Percentiles rank a stretch among this genome's conserved stretches.
These are phyloP conservation scores for Aporophyla lueneburgensis DNA, from an alignment of 2,888 invertebrate species.

Conservation along the genomic window DNA sequence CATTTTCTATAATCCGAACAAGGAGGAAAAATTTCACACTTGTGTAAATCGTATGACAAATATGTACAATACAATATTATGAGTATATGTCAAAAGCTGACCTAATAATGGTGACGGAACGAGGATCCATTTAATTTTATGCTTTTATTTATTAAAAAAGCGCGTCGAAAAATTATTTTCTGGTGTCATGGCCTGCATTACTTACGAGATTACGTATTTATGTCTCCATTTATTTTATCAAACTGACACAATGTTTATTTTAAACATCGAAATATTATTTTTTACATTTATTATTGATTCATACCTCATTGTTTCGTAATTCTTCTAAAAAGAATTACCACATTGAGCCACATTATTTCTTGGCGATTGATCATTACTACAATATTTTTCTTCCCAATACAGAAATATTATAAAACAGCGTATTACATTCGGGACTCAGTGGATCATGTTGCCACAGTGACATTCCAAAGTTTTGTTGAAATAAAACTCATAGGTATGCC, in stretches of 20 bases:
- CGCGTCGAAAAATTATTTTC: neutral
- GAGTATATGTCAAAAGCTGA: slow-evolving; percentile 15
- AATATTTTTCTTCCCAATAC: neutral
- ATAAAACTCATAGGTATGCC: neutral
- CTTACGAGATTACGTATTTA: neutral
- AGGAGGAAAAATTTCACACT: slow-evolving; percentile 4
- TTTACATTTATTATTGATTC: neutral
- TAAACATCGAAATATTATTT: neutral
- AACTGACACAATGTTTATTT: neutral
- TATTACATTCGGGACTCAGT: neutral
- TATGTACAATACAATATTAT: slow-evolving; percentile 1
- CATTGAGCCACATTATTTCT: neutral
- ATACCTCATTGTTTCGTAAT: neutral
- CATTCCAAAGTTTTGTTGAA: neutral
- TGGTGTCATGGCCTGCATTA: neutral
- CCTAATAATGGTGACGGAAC: neutral
- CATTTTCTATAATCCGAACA: neutral
- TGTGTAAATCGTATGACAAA: slow-evolving; percentile 14
- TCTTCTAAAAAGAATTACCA: slow-evolving; percentile 5
- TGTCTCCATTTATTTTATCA: neutral
- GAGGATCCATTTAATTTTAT: neutral
- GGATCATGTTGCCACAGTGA: slow-evolving; percentile 24
- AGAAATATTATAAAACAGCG: neutral
- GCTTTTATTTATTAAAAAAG: neutral
- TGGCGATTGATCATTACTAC: neutral